These are phyloP conservation scores for Caenorhabditis tropicalis DNA, from an alignment of 1,140 invertebrate genomes.

Conservation along the genomic window DNA sequence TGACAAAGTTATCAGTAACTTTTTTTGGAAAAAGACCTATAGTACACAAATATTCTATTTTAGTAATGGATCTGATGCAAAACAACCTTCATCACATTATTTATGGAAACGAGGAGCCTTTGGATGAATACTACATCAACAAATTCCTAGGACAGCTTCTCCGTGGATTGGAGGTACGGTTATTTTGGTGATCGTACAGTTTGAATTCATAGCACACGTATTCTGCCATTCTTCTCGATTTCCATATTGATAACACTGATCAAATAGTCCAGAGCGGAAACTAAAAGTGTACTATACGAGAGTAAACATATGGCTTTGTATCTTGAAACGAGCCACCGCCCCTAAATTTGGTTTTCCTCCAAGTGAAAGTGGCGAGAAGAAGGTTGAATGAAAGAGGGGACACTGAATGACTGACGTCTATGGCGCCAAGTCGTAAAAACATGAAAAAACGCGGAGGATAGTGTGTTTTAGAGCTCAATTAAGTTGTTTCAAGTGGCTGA, in stretches of 20 bases:
- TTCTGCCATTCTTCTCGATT: not conserved
- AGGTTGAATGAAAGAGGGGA: conserved; percentile 3
- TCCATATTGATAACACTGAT: conserved; percentile 24
- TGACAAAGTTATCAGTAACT: not conserved
- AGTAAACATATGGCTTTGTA: conserved; percentile 19
- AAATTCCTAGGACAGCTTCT: conserved; percentile 75
- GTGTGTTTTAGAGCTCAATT: not conserved
- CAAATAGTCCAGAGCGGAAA: conserved; percentile 35
- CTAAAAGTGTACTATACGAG: conserved; percentile 38
- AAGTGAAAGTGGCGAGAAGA: not conserved
- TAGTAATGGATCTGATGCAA: conserved; percentile 75
- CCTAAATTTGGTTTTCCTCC: not conserved
- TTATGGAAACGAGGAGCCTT: conserved; percentile 74
- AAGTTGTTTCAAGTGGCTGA: not conserved
- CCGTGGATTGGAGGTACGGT: conserved; percentile 72
- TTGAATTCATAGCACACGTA: not conserved
- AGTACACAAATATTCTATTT: not conserved
- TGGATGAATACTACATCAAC: conserved; percentile 70
- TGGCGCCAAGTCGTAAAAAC: conserved; percentile 4
- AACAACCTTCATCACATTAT: conserved; percentile 75
- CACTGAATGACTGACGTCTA: not conserved
- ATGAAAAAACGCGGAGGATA: not conserved
- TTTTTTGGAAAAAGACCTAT: not conserved
- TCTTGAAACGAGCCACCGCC: not conserved
- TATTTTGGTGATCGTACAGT: not conserved